Percentiles rank a stretch among this genome's conserved stretches.
Evolutionary conservation across 2,888 invertebrate species (phyloP).

Genomic region (Strigamia maritima): DNA sequence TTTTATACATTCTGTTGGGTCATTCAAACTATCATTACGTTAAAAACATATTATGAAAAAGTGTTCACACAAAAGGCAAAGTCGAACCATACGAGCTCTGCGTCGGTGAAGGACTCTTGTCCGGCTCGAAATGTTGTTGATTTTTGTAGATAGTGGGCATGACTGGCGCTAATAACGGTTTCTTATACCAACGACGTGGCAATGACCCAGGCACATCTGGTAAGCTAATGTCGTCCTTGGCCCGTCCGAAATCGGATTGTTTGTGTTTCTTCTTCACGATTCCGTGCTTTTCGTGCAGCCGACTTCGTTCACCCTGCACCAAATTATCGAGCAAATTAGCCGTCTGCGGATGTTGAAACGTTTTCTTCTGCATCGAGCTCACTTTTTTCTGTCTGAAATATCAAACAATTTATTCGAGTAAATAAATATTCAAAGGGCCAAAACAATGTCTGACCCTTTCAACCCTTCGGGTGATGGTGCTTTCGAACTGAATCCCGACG

Average conservation of each 20-base stretch:
- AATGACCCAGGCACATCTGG: conserved; percentile 4
- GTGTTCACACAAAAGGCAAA: conserved; percentile 13
- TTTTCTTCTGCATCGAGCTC: background rate
- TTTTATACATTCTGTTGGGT: too few species aligned
- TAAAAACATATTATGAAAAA: too few species aligned
- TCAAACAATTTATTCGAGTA: too few species aligned
- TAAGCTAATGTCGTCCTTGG: conserved; percentile 28
- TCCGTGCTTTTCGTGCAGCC: conserved; percentile 1
- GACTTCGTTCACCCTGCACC: conserved; percentile 31
- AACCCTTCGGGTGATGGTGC: background rate
- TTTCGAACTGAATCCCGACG: background rate
- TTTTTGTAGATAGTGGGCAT: background rate
- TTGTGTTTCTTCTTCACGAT: background rate
- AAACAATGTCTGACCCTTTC: too few species aligned
- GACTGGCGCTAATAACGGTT: background rate
- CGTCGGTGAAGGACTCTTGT: background rate
- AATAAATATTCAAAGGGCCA: too few species aligned
- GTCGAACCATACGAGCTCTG: background rate
- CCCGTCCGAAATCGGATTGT: background rate
- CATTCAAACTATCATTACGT: too few species aligned
- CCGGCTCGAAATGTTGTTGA: background rate
- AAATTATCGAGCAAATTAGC: conserved; percentile 9
- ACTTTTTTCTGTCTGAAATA: background rate
- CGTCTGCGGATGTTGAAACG: background rate
- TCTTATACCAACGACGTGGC: background rate